Percentiles rank a stretch among this genome's conserved stretches.
phyloP scores from a whole-genome alignment of 2,113 vertebrate genomes.

The Cygnus atratus region DNA sequence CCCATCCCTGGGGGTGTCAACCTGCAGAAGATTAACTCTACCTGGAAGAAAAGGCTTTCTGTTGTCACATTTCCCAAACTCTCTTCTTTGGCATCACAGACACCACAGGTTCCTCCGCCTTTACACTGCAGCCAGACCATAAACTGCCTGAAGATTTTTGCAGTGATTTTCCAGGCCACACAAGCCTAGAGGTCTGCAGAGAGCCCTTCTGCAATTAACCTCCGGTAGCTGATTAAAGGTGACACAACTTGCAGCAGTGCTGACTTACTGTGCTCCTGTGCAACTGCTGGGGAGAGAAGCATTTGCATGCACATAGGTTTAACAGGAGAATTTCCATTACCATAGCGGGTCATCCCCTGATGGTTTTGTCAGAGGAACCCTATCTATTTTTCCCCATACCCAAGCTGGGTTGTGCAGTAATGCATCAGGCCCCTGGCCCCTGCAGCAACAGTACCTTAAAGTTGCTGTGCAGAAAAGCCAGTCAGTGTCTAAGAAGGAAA shows the following conservation, averaged over 20 bases:
- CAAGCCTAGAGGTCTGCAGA: neutral
- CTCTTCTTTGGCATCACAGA: neutral
- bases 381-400: neutral
- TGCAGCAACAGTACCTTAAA: neutral
- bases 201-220: neutral
- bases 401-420: neutral
- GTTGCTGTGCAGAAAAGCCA: neutral
- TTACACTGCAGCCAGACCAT: accelerated
- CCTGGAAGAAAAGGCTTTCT: neutral
- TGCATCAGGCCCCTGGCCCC: neutral
- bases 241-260: neutral
- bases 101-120: neutral
- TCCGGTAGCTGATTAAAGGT: neutral
- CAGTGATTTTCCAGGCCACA: neutral
- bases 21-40: neutral
- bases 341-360: neutral
- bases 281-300: neutral
- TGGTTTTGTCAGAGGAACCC: neutral
- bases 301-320: neutral
- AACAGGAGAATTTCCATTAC: neutral
- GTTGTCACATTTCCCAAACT: neutral
- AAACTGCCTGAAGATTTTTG: neutral
- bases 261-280: neutral
- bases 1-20: neutral
- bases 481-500: neutral